These are phyloP conservation scores for Nymphalis io DNA, from an alignment of 1,140 invertebrate species.

Conservation along the genomic window DNA sequence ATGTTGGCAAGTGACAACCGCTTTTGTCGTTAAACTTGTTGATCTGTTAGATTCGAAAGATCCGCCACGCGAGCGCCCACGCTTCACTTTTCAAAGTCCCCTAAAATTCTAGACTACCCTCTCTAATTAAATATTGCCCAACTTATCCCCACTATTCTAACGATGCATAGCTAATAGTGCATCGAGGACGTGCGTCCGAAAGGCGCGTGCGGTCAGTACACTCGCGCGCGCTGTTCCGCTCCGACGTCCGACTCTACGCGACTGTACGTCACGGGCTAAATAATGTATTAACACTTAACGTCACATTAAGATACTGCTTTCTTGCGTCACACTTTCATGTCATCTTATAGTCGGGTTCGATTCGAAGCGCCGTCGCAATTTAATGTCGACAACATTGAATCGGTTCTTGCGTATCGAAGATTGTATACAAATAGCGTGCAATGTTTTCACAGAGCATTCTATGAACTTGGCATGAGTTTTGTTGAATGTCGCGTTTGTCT, in stretches of 20 bases:
- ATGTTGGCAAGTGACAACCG: too few relatives aligned
- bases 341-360: constrained; percentile 8
- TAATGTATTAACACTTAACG: constrained; percentile 19
- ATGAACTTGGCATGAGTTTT: constrained; percentile 5
- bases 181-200: constrained; percentile 60
- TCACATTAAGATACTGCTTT: constrained; percentile 24
- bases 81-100: background rate
- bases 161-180: constrained; percentile 63
- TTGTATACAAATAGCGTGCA: too few relatives aligned
- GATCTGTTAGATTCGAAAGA: background rate
- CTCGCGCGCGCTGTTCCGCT: constrained; percentile 65
- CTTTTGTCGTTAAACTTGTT: background rate
- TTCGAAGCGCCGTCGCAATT: background rate
- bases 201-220: constrained; percentile 71
- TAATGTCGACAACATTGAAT: background rate
- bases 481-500: constrained; percentile 22
- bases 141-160: constrained; percentile 64
- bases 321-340: constrained; percentile 22
- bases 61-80: background rate
- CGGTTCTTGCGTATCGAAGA: too few relatives aligned
- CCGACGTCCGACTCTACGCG: constrained; percentile 51
- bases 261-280: constrained; percentile 50
- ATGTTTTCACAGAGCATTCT: background rate
- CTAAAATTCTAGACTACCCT: constrained; percentile 30
- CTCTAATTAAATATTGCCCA: constrained; percentile 38